These are phyloP conservation scores for Lagopus muta DNA, from an alignment of 2,113 vertebrate genomes.

Conservation along the genomic window DNA sequence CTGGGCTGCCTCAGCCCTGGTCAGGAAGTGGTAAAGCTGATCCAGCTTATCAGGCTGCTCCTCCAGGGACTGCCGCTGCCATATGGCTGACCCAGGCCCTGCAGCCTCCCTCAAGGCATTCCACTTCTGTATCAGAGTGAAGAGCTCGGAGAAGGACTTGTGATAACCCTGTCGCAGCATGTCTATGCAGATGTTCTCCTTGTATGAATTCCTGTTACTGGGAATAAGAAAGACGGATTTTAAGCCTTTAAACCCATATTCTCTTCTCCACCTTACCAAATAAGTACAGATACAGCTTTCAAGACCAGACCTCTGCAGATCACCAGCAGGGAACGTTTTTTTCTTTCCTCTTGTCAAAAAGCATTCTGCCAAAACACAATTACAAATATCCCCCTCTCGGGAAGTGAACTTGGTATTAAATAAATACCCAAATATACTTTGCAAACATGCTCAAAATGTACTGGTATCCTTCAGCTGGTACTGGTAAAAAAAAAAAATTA, in stretches of 20 bases:
- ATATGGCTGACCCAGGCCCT: slow-evolving; percentile 91
- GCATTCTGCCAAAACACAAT: neutral
- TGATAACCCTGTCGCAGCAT: slow-evolving; percentile 87
- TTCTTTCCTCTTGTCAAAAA: neutral
- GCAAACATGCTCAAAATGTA: slow-evolving; percentile 26
- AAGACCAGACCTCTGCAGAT: slow-evolving; percentile 31
- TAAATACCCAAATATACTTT: neutral
- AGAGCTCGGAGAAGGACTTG: slow-evolving; percentile 84
- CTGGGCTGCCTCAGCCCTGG: slow-evolving; percentile 82
- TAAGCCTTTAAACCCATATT: slow-evolving; percentile 34
- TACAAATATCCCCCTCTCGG: neutral
- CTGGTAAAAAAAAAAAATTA: neutral
- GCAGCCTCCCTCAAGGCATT: slow-evolving; percentile 85
- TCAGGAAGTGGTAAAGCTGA: slow-evolving; percentile 88
- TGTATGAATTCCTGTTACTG: slow-evolving; percentile 87
- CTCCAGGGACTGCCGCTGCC: slow-evolving; percentile 87
- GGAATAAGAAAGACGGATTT: slow-evolving; percentile 53
- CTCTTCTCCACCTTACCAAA: neutral
- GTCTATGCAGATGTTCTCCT: slow-evolving; percentile 88
- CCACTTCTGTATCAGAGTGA: slow-evolving; percentile 85
- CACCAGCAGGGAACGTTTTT: neutral
- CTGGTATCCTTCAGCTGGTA: neutral
- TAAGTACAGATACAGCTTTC: slow-evolving; percentile 14
- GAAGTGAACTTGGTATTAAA: neutral
- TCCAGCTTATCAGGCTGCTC: slow-evolving; percentile 88